Base-by-base conservation (phyloP, 2,797 vertebrate species). In the Fistularia commersonii region DNA sequence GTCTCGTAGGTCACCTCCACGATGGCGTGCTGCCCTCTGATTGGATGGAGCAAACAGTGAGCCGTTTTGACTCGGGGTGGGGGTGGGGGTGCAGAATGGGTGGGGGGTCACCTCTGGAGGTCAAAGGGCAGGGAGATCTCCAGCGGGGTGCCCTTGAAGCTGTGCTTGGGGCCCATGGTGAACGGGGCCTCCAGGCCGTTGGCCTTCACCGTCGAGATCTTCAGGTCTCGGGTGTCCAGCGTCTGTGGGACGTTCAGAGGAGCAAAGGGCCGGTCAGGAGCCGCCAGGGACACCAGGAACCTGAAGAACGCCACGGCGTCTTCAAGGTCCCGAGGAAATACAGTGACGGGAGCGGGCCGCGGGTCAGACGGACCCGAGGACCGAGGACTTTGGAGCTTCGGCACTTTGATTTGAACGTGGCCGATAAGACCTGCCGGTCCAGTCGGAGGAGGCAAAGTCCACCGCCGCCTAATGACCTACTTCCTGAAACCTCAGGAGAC, bases 1-100 rank as follows among this genome's bases (percentile, higher is more conserved):
- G 96, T 98, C 81, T 97, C 94, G 63, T 96, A 99, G 66, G 87
- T 87, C 66, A 97, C 92, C 82, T 96, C 92, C 51, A 98, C 76
- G 42, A 98, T 82, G 35, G 90, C 89, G 59, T 98, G 94, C 88
- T 99, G 93, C 39, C 96, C 96, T 74, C 97, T 99, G 69, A 67
- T 62, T 59, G 52, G 49, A 45, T 58, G 23, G 41, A 49, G 68
- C 72, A 12, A 72, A 66, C 66, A 57, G 57, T 40, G 8, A 11
- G 9, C 3, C 7, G 55, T 8, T 7, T n/a, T 11, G 5, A 3
- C 1, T n/a, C 3, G 11, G 3, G 8, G 5, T 1, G 5, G 1
- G 11, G 3, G 2, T 23, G 15, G 6, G 8, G 0, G 6, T 9
- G 33, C 2, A 8, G 5, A 3, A 10, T 1, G 34, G 10, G 11